Conservation (phyloP, 2,113 vertebrate genomes). For the Willisornis vidua region DNA sequence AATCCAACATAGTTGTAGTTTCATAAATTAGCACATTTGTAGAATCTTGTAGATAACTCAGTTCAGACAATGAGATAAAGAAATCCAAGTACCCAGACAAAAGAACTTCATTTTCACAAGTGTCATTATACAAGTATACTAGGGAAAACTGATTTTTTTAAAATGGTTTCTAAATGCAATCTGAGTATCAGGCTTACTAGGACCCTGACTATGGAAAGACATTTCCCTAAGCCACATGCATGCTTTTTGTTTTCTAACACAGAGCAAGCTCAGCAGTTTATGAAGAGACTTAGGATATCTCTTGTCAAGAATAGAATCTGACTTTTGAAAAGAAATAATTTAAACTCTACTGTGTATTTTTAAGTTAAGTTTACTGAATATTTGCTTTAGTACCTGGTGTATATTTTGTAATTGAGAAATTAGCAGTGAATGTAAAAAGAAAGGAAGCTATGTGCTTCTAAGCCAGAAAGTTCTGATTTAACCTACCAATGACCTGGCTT, state of each 20-base stretch:
- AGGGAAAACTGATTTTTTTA: neutral
- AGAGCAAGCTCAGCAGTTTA: neutral
- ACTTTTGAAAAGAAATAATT: neutral
- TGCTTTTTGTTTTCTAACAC: neutral
- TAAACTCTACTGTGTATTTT: neutral
- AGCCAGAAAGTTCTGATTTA: slow-evolving; percentile 74
- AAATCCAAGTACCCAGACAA: neutral
- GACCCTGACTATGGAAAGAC: neutral
- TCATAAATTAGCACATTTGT: neutral
- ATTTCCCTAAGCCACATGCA: neutral
- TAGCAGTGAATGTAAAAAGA: slow-evolving; percentile 38
- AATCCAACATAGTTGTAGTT: neutral
- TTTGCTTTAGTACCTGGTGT: slow-evolving; percentile 21
- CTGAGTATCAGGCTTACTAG: neutral
- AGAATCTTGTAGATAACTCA: neutral
- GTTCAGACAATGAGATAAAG: neutral
- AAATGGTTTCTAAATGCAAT: neutral
- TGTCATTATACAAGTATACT: neutral
- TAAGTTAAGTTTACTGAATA: neutral
- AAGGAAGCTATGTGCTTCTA: slow-evolving; percentile 48
- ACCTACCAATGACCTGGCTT: slow-evolving; percentile 82
- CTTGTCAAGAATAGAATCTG: neutral
- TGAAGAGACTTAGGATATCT: neutral
- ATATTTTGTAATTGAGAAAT: slow-evolving; percentile 56
- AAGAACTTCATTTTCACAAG: neutral